Evolutionary conservation across 2,113 vertebrate species (phyloP).

Genomic region (Baryphthengus martii): DNA sequence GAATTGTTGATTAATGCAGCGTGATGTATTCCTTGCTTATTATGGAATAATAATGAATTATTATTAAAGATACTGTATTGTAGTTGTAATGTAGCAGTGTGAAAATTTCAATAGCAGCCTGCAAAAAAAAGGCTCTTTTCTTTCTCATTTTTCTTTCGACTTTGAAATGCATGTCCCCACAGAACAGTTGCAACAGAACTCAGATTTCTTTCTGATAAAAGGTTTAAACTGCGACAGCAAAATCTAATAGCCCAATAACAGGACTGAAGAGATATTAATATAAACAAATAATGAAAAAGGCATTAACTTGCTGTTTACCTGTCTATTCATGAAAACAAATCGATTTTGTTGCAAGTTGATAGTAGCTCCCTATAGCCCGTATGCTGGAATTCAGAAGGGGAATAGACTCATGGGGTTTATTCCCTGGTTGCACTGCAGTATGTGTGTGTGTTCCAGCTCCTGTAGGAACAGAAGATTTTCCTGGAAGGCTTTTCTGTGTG

Average conservation of each 20-base stretch:
- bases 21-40: background rate
- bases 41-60: slow-evolving; percentile 5
- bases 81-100: background rate
- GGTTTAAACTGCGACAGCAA: slow-evolving; percentile 49
- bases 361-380: background rate
- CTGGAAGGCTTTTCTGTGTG: background rate
- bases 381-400: background rate
- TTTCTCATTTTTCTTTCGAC: slow-evolving; percentile 9
- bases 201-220: slow-evolving; percentile 51
- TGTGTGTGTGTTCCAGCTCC: background rate
- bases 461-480: background rate
- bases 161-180: slow-evolving; percentile 11
- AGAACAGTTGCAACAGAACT: slow-evolving; percentile 25
- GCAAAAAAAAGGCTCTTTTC: background rate
- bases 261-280: slow-evolving; percentile 10
- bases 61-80: background rate
- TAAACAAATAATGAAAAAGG: background rate
- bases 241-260: slow-evolving; percentile 28
- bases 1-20: slow-evolving; percentile 35
- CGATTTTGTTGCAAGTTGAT: background rate
- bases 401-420: background rate
- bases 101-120: background rate
- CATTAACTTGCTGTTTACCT: slow-evolving; percentile 8
- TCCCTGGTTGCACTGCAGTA: background rate
- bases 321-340: background rate